These are phyloP conservation scores for Osedax fenrisi DNA, from an alignment of 2,888 invertebrate genomes.

Conservation along the genomic window DNA sequence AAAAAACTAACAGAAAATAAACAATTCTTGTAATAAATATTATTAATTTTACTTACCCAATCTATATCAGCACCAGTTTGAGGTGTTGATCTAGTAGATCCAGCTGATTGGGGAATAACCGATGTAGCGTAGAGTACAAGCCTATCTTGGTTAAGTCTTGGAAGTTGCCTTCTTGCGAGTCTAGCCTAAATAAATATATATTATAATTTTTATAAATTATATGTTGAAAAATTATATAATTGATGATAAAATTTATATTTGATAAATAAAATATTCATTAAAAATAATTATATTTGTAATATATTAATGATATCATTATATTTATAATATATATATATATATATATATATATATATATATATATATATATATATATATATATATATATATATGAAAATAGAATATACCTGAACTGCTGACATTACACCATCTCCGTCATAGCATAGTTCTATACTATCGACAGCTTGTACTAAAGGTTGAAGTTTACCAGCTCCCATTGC, in stretches of 20 bases:
- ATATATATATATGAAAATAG: background rate
- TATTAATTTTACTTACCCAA: slow-evolving; percentile 58
- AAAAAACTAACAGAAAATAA: too few species aligned
- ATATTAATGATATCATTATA: background rate
- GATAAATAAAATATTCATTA: background rate
- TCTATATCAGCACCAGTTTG: slow-evolving; percentile 60
- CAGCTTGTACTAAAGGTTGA: slow-evolving; percentile 55
- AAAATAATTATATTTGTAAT: background rate
- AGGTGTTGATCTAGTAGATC: slow-evolving; percentile 39
- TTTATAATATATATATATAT: background rate
- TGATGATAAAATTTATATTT: background rate
- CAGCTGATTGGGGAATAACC: slow-evolving; percentile 51
- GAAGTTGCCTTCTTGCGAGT: slow-evolving; percentile 63
- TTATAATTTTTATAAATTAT: background rate
- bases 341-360: background rate
- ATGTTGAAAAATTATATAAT: background rate
- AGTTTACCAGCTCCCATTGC: slow-evolving; percentile 56
- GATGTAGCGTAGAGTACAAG: slow-evolving; percentile 65
- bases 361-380: background rate
- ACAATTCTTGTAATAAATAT: too few species aligned
- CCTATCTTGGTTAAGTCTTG: slow-evolving; percentile 61
- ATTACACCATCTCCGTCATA: slow-evolving; percentile 51
- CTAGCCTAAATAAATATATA: slow-evolving; percentile 52
- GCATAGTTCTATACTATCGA: slow-evolving; percentile 51
- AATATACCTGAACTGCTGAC: slow-evolving; percentile 57